Conservation (phyloP, 2,888 invertebrate genomes). For the Heteromurus nitidus region DNA sequence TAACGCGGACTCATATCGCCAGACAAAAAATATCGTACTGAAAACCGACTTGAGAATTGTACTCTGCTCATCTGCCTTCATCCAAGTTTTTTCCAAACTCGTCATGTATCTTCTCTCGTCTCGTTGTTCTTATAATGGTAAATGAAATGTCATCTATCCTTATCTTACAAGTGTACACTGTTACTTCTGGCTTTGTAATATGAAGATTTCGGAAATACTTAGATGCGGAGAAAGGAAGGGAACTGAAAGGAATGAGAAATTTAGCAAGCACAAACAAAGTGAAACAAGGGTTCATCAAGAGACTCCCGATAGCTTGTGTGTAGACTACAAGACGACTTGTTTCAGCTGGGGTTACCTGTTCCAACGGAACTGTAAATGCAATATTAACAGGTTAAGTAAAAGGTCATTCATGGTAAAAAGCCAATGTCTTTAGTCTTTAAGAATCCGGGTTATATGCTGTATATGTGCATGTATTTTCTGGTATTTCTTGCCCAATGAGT, state of each 20-base stretch:
- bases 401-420: neutral
- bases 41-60: no score
- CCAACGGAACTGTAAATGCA: neutral
- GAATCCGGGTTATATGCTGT: no score
- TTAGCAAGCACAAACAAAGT: neutral
- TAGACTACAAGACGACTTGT: neutral
- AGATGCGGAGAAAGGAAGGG: neutral
- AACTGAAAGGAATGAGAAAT: neutral
- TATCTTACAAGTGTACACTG: no score
- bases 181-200: no score
- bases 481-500: constrained; percentile 11
- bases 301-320: neutral
- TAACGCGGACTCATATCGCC: no score
- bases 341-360: no score
- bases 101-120: neutral
- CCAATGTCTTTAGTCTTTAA: neutral
- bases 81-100: neutral
- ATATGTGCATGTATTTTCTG: no score
- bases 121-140: neutral
- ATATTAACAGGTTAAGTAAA: neutral
- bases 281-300: neutral
- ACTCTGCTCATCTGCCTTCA: neutral
- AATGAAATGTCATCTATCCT: no score
- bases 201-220: constrained; percentile 12
- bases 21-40: no score